Evolutionary conservation across 2,888 invertebrate species (phyloP).

Genomic region (Lordiphosa fenestrarum): DNA sequence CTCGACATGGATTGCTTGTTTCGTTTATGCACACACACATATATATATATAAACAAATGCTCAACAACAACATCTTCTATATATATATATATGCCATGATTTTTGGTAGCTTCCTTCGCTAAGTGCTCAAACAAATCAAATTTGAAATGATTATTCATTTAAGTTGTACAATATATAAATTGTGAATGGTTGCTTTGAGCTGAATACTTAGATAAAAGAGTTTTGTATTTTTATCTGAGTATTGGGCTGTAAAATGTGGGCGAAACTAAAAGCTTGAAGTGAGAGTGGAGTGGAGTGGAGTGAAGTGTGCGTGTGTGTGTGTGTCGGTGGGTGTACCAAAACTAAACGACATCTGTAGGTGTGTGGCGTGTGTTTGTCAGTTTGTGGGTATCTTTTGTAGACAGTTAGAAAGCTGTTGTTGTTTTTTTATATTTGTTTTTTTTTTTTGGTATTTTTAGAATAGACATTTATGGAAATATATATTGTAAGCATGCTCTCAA

Average conservation of each 20-base stretch:
- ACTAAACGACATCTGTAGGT: constrained; percentile 13
- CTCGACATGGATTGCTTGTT: constrained; percentile 77
- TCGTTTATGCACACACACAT: constrained; percentile 28
- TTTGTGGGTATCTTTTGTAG: constrained; percentile 24
- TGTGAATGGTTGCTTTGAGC: constrained; percentile 22
- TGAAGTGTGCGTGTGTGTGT: constrained; percentile 16
- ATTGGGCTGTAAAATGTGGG: constrained; percentile 2
- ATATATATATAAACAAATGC: constrained; percentile 28
- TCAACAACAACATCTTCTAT: constrained; percentile 25
- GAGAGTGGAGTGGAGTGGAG: constrained; percentile 7
- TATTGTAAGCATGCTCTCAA: constrained; percentile 75
- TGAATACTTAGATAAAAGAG: background rate
- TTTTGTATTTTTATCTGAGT: background rate
- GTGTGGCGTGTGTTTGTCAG: constrained; percentile 14
- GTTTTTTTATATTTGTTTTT: constrained; percentile 4
- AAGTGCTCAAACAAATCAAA: constrained; percentile 76
- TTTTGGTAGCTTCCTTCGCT: constrained; percentile 67
- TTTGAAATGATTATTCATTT: constrained; percentile 67
- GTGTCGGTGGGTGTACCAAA: constrained; percentile 23
- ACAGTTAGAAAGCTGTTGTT: constrained; percentile 58
- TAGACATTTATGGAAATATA: constrained; percentile 77
- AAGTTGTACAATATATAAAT: constrained; percentile 62
- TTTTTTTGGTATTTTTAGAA: constrained; percentile 48
- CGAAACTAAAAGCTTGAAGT: constrained; percentile 50
- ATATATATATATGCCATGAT: constrained; percentile 16